Conservation (phyloP, 2,888 invertebrate species). For the Drosophila austrosaltans region DNA sequence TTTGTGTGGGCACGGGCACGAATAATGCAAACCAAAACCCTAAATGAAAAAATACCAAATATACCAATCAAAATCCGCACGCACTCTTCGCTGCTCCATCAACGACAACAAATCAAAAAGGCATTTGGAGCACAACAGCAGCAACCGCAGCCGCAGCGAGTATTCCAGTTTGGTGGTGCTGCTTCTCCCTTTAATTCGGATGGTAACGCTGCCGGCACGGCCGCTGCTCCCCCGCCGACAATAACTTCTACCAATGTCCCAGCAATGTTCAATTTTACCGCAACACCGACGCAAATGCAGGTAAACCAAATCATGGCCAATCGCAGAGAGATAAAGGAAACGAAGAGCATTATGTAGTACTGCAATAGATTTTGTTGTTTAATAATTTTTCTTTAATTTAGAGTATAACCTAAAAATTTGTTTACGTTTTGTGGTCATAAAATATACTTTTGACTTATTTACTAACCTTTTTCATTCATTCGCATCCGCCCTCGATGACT, state of each 20-base stretch:
- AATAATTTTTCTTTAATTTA: not conserved
- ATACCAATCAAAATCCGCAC: not conserved
- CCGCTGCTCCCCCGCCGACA: slow-evolving; percentile 27
- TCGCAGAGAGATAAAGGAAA: slow-evolving; percentile 15
- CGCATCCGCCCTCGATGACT: not conserved
- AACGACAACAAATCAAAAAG: slow-evolving; percentile 16
- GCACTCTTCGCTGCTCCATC: not conserved
- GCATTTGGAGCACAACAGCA: slow-evolving; percentile 17
- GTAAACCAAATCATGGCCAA: slow-evolving; percentile 47
- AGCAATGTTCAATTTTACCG: slow-evolving; percentile 55
- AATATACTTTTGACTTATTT: too few relatives aligned
- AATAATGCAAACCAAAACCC: not conserved
- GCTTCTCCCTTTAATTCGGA: slow-evolving; percentile 10
- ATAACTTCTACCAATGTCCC: slow-evolving; percentile 8
- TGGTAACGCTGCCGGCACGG: slow-evolving; percentile 6
- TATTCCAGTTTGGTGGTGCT: slow-evolving; percentile 59
- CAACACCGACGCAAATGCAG: slow-evolving; percentile 53
- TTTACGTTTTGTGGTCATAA: too few relatives aligned
- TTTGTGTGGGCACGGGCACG: slow-evolving; percentile 7
- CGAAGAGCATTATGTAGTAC: slow-evolving; percentile 5
- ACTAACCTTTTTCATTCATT: not conserved
- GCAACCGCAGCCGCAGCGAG: slow-evolving; percentile 24
- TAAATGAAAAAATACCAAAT: not conserved
- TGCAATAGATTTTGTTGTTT: slow-evolving; percentile 1
- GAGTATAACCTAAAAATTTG: not conserved